Evolutionary conservation across 1,140 invertebrate species (phyloP), one percentile per base, ranked within the genome.

Genomic region (Colletes latitarsis): DNA sequence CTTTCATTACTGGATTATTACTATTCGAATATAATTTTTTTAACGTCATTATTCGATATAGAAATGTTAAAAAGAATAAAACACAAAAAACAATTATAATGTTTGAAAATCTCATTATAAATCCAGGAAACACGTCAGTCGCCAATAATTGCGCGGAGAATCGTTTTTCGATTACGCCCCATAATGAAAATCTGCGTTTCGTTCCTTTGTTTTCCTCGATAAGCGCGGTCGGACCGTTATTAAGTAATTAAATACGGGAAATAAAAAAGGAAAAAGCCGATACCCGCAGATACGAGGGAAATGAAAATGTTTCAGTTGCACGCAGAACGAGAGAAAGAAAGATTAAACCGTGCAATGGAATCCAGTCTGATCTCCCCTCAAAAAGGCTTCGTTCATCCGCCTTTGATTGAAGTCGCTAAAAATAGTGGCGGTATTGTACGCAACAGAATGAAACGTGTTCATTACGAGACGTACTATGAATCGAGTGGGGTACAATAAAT

Each of bases 331-430:
- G 39, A 43, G 19, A 12, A 55, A n/a, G 39, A 15, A 17, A 63
- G 55, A 70, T 70, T 77, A 70, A 52, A 60, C 58, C 19, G 49
- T 53, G 39, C 46, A 69, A 49, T 69, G 58, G 39, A 71, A 78
- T 49, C 69, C 60, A 10, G 43, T 4, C 60, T 46, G 69, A 73
- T 78, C 60, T 73, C 46, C 15, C 3, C 4, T 66, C 62, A 19
- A 57, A 78, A 78, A 73, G 19, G 12, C 6, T 55, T 41, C 49
- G 49, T 43, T 63, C 39, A 19, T 14, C 14, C 19, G 55, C 69
- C 63, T 73, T 78, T 73, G 58, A 72, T 46, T 21, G 58, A 55
- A 64, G 19, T 46, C 19, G 64, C 19, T 72, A 60, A 78, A 78
- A 73, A 53, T 73, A 73, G 49, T n/a, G 60, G 39, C 46, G n/a